phyloP scores from a whole-genome alignment of 2,113 vertebrate genomes.

The Tyrannus savana region DNA sequence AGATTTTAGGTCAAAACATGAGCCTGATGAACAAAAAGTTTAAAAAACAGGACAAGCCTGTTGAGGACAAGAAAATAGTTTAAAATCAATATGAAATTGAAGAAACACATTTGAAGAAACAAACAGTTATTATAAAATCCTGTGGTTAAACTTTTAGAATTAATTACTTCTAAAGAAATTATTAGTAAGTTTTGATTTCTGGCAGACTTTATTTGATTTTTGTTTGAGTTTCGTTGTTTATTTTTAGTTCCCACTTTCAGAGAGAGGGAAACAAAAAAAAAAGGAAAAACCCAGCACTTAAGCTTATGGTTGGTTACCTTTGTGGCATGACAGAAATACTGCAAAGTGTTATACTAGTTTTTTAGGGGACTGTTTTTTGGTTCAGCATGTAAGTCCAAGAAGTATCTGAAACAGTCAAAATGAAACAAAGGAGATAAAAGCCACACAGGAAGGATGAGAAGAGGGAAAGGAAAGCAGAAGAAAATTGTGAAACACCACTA shows the following conservation, averaged over 20 bases:
- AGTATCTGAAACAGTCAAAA: not conserved
- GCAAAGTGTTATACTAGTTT: not conserved
- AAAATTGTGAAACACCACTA: not conserved
- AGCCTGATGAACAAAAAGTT: not conserved
- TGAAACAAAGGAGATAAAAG: not conserved
- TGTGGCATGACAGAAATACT: not conserved
- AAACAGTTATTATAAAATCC: not conserved
- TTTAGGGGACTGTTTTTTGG: not conserved
- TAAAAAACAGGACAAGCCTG: not conserved
- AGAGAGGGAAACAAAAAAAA: not conserved
- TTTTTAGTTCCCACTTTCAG: not conserved
- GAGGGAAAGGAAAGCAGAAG: not conserved
- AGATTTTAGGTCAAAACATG: not conserved
- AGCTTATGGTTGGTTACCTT: not conserved
- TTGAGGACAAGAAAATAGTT: not conserved
- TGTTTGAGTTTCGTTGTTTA: not conserved
- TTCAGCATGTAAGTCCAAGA: not conserved
- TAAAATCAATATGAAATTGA: not conserved
- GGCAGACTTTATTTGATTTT: not conserved
- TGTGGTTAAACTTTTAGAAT: not conserved
- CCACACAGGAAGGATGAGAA: not conserved
- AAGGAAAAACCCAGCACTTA: fast-evolving
- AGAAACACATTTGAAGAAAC: not conserved
- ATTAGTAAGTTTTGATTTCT: not conserved
- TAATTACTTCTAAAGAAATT: not conserved